Evolutionary conservation across 2,797 vertebrate genomes (phyloP), one percentile per base, ranked within the genome.

Genomic region (Synanceia verrucosa): DNA sequence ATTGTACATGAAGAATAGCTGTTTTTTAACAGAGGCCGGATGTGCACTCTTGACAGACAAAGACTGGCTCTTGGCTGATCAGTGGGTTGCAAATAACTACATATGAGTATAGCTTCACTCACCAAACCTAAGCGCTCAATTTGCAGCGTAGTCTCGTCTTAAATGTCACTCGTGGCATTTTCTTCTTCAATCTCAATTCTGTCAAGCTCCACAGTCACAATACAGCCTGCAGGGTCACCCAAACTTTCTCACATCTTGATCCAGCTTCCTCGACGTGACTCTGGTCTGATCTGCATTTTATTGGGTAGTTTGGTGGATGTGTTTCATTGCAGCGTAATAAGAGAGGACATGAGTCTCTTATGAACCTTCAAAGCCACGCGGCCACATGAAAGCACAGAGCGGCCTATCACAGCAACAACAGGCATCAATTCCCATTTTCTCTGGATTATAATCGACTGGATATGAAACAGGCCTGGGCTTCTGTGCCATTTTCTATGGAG

Each of bases 361-460:
- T 82, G 86, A 80, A 70, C 60, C 79, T 81, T 84, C 82, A 85
- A 85, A 92, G 80, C 81, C 76, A 53, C 46, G 6, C 9, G 34
- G 34, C 84, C 86, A 88, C 86, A 92, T 86, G 83, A 91, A 92
- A 92, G 85, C 62, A 29, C 26, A 70, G 37, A 46, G 47, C 31
- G 36, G 79, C 65, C 70, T 55, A 76, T 84, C 58, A 57, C 73
- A 68, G 59, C 73, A 68, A 60, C 84, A 81, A 73, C 64, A 64
- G 56, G 72, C 84, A 77, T 83, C 80, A 70, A 24, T 59, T 79
- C 69, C n/a, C 63, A 63, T 79, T 84, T 71, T 68, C 64, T 18
- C 57, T 55, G 65, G 81, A 77, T 88, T 87, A 82, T 79, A 82
- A 86, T 62, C 6, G 77, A 34, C 69, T 79, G 67, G 88, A 89